Evolutionary conservation across 2,888 invertebrate species (phyloP).

Genomic region (Teleiodes luculella): DNA sequence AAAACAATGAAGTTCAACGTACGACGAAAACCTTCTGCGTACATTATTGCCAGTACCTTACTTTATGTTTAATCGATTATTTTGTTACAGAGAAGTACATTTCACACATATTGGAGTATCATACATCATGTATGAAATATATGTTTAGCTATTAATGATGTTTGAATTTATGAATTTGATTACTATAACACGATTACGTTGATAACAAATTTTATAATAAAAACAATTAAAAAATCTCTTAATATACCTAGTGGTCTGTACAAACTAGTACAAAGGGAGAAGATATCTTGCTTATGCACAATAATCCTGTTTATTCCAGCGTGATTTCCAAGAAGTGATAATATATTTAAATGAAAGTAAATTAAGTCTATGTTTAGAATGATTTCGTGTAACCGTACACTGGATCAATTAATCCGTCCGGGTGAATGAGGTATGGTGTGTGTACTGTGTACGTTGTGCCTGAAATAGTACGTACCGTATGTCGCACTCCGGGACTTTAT

Average conservation of each 20-base stretch:
- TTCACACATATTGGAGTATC: no score
- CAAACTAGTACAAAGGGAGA: no score
- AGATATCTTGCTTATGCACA: no score
- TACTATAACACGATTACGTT: no score
- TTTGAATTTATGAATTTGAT: no score
- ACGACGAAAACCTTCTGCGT: slow-evolving; percentile 26
- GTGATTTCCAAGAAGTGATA: slow-evolving; percentile 1
- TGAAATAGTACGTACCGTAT: slow-evolving; percentile 43
- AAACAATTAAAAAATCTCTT: no score
- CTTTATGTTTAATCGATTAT: neutral
- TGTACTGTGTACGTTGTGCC: slow-evolving; percentile 30
- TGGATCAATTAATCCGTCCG: slow-evolving; percentile 50
- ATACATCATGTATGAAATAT: no score
- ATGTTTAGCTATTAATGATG: no score
- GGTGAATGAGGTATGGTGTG: slow-evolving; percentile 24
- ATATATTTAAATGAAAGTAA: neutral
- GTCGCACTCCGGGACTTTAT: slow-evolving; percentile 45
- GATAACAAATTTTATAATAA: no score
- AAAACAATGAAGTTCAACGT: slow-evolving; percentile 64
- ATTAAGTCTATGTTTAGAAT: slow-evolving; percentile 30
- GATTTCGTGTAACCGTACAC: slow-evolving; percentile 55
- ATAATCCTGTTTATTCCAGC: neutral
- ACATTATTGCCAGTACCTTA: neutral
- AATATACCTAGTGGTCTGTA: no score
- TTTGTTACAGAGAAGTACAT: neutral